Base-by-base conservation (phyloP, 2,888 invertebrate species). In the Miltochrista miniata region DNA sequence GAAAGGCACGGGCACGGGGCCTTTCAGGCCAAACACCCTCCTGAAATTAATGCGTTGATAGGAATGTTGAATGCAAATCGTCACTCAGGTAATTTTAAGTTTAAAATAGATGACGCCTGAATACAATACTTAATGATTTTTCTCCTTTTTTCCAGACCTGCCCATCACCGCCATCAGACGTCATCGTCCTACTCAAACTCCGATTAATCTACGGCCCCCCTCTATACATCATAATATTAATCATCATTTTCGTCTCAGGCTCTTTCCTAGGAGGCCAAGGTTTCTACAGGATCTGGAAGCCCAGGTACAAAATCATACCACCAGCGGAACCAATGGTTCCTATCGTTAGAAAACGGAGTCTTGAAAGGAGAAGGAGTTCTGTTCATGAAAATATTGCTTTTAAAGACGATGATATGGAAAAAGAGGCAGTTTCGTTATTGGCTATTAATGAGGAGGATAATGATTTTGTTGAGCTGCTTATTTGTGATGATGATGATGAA, bases 141-240 rank as follows among this genome's bases (percentile, higher is more conserved):
- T 24, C n/a, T 24, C 5, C 18, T 31, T 24, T 43, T 30, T 77
- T 74, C 9, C 83, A 92, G 92, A 76, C 61, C 55, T 89, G 90
- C 60, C 76, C 81, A 14, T 70, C 79, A 24, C 81, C 91, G 10
- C 92, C 93, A 0, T 65, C 82, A 29, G 74, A 81, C 0, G 71
- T 94, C 2, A 67, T 85, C 15, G 64, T 80, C 3, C 67, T 93
- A 1, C 77, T 93, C 0, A 83, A 86, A 14, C 72, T 93, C 0
- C 86, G 93, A 1, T 85, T 93, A 54, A 84, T 92, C 54, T 81
- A 92, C 38, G 91, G 87, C 0, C 94, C 93, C 0, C 86, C 92
- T 0, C 63, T 92, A 1, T 78, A 93, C 67, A 85, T 90, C 61
- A 79, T 87, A 0, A 33, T 90, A 0, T 84, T 91, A 44, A 80